These are phyloP conservation scores for Epirrita christyi DNA, from an alignment of 2,888 invertebrate genomes.

Conservation along the genomic window DNA sequence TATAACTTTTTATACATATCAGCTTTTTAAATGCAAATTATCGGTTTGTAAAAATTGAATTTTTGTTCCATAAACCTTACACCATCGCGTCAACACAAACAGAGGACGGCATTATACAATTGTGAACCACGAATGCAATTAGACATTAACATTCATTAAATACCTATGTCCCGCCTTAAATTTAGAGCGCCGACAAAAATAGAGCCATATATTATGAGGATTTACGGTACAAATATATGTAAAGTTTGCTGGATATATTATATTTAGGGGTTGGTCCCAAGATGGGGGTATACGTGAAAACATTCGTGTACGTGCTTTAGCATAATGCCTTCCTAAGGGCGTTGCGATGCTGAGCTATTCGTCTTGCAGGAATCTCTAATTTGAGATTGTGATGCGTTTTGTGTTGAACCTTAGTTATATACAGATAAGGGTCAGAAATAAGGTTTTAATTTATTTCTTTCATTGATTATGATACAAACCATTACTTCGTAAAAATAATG, in stretches of 20 bases:
- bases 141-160: conserved; percentile 81
- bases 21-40: too few relatives aligned
- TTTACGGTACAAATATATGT: conserved; percentile 85
- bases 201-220: conserved; percentile 83
- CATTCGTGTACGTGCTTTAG: conserved; percentile 81
- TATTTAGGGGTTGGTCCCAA: conserved; percentile 80
- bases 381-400: conserved; percentile 80
- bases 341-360: conserved; percentile 78
- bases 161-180: conserved; percentile 74
- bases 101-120: conserved; percentile 64
- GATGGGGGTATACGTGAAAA: conserved; percentile 81
- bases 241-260: conserved; percentile 84
- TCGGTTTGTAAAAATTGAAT: too few relatives aligned
- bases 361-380: conserved; percentile 83
- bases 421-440: neutral
- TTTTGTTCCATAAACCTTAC: conserved; percentile 43
- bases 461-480: too few relatives aligned
- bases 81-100: conserved; percentile 35
- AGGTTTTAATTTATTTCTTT: neutral
- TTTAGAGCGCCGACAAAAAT: conserved; percentile 82
- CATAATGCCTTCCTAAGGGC: conserved; percentile 80
- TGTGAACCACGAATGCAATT: conserved; percentile 66
- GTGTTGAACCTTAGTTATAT: conserved; percentile 51
- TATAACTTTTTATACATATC: too few relatives aligned
- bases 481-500: too few relatives aligned